Evolutionary conservation across 2,888 invertebrate genomes (phyloP).

Genomic region (Melanargia galathea): DNA sequence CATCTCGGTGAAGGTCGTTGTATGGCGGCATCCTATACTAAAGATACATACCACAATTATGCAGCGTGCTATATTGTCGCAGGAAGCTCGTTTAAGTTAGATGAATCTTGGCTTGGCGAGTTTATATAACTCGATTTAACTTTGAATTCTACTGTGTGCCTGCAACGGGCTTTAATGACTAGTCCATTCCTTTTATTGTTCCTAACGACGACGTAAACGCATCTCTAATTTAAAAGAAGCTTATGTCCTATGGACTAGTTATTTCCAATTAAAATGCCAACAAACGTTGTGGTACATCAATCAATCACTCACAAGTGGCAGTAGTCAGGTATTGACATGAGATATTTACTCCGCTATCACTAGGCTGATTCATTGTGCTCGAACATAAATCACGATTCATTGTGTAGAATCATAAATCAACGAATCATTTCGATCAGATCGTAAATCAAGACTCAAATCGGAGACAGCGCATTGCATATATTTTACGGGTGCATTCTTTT

Average conservation of each 20-base stretch:
- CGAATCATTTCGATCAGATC: slow-evolving; percentile 25
- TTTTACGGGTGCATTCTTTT: slow-evolving; percentile 21
- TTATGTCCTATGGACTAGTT: slow-evolving; percentile 1
- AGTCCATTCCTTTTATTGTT: too few species aligned
- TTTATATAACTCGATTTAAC: too few species aligned
- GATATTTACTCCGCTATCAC: slow-evolving; percentile 29
- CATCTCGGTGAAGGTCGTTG: too few species aligned
- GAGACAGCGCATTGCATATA: slow-evolving; percentile 22
- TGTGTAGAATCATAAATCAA: slow-evolving; percentile 28
- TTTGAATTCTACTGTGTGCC: too few species aligned
- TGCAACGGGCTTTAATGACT: too few species aligned
- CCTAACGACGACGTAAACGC: too few species aligned
- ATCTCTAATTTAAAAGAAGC: background rate
- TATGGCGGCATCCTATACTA: too few species aligned
- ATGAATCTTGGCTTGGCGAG: too few species aligned
- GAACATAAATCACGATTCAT: slow-evolving; percentile 32
- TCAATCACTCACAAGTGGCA: slow-evolving; percentile 24
- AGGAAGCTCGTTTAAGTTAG: too few species aligned
- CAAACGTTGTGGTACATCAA: slow-evolving; percentile 21
- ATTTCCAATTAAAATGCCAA: slow-evolving; percentile 27
- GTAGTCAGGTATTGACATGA: slow-evolving; percentile 31
- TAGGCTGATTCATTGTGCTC: slow-evolving; percentile 34
- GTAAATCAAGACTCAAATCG: slow-evolving; percentile 35
- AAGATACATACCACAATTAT: too few species aligned
- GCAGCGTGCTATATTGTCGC: too few species aligned